Evolutionary conservation across 2,888 invertebrate species (phyloP), one percentile per base, ranked within the genome.

Genomic region (Willowsia nigromaculata): DNA sequence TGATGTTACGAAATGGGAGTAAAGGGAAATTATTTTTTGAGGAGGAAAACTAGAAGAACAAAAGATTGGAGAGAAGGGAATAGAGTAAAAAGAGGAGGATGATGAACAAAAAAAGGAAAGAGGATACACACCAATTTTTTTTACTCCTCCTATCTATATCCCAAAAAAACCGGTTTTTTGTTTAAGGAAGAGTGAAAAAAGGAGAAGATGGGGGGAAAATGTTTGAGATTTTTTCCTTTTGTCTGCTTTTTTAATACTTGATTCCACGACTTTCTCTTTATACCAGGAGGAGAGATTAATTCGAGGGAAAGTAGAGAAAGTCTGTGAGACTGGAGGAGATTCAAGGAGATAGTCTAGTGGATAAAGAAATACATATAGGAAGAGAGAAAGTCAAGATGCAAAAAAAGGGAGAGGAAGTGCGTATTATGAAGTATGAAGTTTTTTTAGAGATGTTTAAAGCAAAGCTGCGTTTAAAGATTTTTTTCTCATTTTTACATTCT

Each of bases 1-100:
- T n/a, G 7, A 25, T 25, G 4, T 25, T 65, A 15, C 13, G 15
- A 33, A 65, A 65, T 33, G 33, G 33, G 62, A 65, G 22, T 33
- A 13, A 13, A 65, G 62, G 33, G 62, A 65, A 65, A 65, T 65
- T 65, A 65, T 65, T 65, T 33, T 56, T 56, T 56, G n/a, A 18
- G 1, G 2, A 9, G 7, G 22, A 25, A 9, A 56, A 56, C 25
- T n/a, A 56, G 15, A 62, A 50, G 43, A 43, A 43, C 4, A 50
- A 9, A n/a, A 50, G n/a, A n/a, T 7, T n/a, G 50, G n/a, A 11
- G 50, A 50, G 18, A 18, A 50, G 50, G 50, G 50, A 50, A 50
- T 50, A 50, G 40, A 40, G 6, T 7, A 40, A 40, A 40, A 40
- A 9, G 40, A 56, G 56, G 22, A 56, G 56, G 56, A 56, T 56